Evolutionary conservation across 2,797 vertebrate species (phyloP), one percentile per base, ranked within the genome.

Genomic region (Sphenodon punctatus): DNA sequence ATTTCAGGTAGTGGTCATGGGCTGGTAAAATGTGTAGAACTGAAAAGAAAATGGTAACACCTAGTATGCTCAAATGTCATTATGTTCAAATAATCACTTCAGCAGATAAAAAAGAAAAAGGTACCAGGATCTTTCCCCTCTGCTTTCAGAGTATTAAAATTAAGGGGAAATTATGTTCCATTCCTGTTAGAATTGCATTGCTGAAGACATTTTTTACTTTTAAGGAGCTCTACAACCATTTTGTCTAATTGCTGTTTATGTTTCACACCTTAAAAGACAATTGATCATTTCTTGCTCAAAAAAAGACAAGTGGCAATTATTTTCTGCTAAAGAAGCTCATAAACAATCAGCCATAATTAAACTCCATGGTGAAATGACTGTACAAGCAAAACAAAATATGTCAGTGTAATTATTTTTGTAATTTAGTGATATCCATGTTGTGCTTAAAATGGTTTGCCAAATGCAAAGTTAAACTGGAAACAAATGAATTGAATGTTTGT

Each of bases 251-350:
- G 87, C 84, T 92, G 82, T 89, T 93, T 92, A 4, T 87, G 73
- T 67, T 90, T 78, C 76, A 69, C 68, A 87, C 76, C 89, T 88
- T 81, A 59, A 89, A 85, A 87, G 86, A 82, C 68, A 48, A 55
- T 74, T 80, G 72, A 71, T 91, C 68, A 75, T 86, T 91, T 87
- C 71, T 87, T 63, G 58, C 68, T 79, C 63, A 5, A 75, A 79
- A 86, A 88, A 77, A 82, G 82, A 84, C 75, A 88, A 90, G 88
- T 83, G 78, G 75, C 88, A 90, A 91, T 94, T 93, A 91, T 71
- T 78, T 90, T 2, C 0, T 77, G 66, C 69, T 80, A 82, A 48
- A 86, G 71, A 53, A 89, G 67, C 87, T 84, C 30, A 2, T 86
- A 63, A 91, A 92, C 41, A 53, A 87, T 67, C 88, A 81, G 74